Evolutionary conservation across 1,140 invertebrate species (phyloP).

Genomic region (Cotesia glomerata): DNA sequence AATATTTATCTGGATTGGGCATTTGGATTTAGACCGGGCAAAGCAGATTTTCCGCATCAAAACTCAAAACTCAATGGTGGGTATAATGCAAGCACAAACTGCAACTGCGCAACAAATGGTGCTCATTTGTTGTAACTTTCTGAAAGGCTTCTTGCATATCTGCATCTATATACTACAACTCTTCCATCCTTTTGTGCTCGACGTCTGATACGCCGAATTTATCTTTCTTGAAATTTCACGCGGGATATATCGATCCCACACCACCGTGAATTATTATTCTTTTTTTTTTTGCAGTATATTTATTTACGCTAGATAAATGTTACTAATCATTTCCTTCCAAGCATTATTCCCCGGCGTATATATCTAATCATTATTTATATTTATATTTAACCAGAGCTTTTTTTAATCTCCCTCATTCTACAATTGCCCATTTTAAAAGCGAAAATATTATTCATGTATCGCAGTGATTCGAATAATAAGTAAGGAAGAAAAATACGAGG

Average conservation of each 20-base stretch:
- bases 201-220: neutral
- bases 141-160: neutral
- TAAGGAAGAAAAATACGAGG: neutral
- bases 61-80: too few relatives aligned
- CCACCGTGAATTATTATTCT: neutral
- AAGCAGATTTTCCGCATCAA: constrained; percentile 26
- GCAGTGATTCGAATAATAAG: neutral
- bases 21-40: neutral
- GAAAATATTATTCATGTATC: too few relatives aligned
- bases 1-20: neutral
- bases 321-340: too few relatives aligned
- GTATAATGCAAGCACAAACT: constrained; percentile 17
- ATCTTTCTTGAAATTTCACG: neutral
- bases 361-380: too few relatives aligned
- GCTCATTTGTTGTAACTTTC: constrained; percentile 8
- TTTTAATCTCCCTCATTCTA: too few relatives aligned
- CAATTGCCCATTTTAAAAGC: too few relatives aligned
- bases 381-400: too few relatives aligned
- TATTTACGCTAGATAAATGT: neutral
- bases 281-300: neutral
- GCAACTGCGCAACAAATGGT: constrained; percentile 21
- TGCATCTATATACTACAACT: too few relatives aligned
- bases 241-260: neutral
- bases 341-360: too few relatives aligned
- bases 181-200: neutral